These are phyloP conservation scores for Serinus canaria DNA, from an alignment of 2,113 vertebrate species.

Conservation along the genomic window DNA sequence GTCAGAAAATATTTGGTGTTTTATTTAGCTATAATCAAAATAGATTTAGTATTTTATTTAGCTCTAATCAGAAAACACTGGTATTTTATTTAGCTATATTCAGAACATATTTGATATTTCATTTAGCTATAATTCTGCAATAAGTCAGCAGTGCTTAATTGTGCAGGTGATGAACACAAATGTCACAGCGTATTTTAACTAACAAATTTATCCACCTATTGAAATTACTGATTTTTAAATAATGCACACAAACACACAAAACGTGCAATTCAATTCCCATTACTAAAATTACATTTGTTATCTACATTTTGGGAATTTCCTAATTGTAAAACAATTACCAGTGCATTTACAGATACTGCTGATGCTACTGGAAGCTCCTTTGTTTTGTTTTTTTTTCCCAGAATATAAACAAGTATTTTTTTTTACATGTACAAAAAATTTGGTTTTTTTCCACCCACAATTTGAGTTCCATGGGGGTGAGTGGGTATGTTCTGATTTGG, in stretches of 20 bases:
- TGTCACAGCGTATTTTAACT: slow-evolving; percentile 54
- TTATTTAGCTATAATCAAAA: background rate
- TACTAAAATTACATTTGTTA: slow-evolving; percentile 30
- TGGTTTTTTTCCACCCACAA: background rate
- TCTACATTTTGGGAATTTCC: background rate
- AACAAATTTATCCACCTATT: slow-evolving; percentile 54
- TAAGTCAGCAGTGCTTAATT: slow-evolving; percentile 61
- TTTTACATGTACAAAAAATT: background rate
- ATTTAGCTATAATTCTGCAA: slow-evolving; percentile 32
- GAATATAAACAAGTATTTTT: slow-evolving; percentile 7
- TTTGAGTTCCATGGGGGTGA: background rate
- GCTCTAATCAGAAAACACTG: no score
- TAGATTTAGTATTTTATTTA: no score
- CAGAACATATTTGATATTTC: no score
- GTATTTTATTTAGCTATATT: background rate
- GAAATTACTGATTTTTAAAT: slow-evolving; percentile 47
- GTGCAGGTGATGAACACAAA: slow-evolving; percentile 67
- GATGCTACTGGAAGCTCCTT: background rate
- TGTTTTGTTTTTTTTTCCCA: background rate
- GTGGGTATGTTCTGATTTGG: background rate
- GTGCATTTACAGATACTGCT: background rate
- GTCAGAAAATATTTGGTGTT: background rate
- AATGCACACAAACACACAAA: background rate
- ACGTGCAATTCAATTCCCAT: background rate
- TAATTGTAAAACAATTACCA: slow-evolving; percentile 51